Evolutionary conservation across 37 sponge, comb jelly and placozoan species (phyloP), one percentile per base, ranked within the genome.

Genomic region (Aplysina aerophoba): DNA sequence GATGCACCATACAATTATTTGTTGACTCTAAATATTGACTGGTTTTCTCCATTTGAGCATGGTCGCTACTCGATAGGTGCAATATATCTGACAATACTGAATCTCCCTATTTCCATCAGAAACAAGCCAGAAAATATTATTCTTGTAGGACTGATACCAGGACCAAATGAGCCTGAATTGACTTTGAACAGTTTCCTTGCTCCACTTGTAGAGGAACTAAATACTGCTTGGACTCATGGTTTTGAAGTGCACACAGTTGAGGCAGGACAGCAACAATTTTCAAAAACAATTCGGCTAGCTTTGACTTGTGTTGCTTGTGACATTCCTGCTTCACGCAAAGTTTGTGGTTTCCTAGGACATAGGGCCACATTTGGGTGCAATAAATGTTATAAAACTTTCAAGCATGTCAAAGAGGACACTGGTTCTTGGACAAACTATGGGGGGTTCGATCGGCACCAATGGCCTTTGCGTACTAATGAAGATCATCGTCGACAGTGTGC

Each of bases 11-110:
- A 71, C 40, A 86, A 73, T 81, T 50, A 82, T 50, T 3, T 28
- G 24, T 30, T 90, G 20, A 15, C 30, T n/a, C 31, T 90, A 15
- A 90, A 90, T 39, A 44, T 90, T 41, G 90, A 90, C 78, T 90
- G 90, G 90, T 90, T 90, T 73, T 55, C 73, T 17, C 83, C 83
- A 60, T 90, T 53, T 73, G 33, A 55, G 25, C 74, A 85, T 59
- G 31, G 55, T 11, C 67, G n/a, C 20, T 75, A 88, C 41, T 73
- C 69, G 17, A 75, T 89, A 20, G 89, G 89, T 37, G 81, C 57
- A 11, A 80, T 89, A 30, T 89, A 85, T 34, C 62, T 85, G 25
- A 33, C 37, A 0, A 81, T 89, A 68, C 53, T 63, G 27, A 89
- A 89, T 33, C 63, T 89, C 3, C 89, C 89, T 2, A 14, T 80